Base-by-base conservation (phyloP, 2,113 vertebrate species). In the Beaufortia kweichowensis region DNA sequence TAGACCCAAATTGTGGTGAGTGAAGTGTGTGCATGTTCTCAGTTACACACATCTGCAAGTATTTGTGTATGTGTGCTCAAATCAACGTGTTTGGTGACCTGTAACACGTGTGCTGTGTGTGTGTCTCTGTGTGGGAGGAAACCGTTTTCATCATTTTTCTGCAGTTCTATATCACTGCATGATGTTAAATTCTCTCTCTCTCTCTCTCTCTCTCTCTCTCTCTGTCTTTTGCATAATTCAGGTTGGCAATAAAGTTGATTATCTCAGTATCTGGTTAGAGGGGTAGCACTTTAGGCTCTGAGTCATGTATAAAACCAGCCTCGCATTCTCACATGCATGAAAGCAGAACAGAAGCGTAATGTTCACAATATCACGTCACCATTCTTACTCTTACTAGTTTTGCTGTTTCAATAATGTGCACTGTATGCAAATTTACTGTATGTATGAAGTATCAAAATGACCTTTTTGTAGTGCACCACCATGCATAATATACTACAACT, bases 121-220 rank as follows among this genome's bases (percentile, higher is more conserved):
- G 67, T 57, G 56, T 14, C 33, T 69, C 7, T 64, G 65, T 75
- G 73, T 65, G 62, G 43, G 73, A 55, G 50, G 70, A 48, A 72
- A 74, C 53, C 14, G 31, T 71, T 55, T 57, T 69, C 43, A 78
- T 53, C 43, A 65, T 79, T 17, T 63, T 61, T 53, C 50, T 64
- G 24, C 60, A 66, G 50, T 53, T 6, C 43, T 66, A 23, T 39
- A 60, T 48, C 67, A 61, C 66, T 8, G 12, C 53, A 48, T 59
- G 29, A 69, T 33, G 43, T 28, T 1, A 75, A 21, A 78, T 83
- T 86, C 85, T 79, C 69, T 90, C 28, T 86, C 88, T 90, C 90
- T 89, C 80, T 86, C 81, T 84, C 82, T 86, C 85, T 55, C 86
- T 77, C 17, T 79, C 64, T 83, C 79, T 66, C 79, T 72, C 75